Conservation (phyloP, 30 jellyfish, hydroid and myxozoan genomes). For the Turritopsis rubra region DNA sequence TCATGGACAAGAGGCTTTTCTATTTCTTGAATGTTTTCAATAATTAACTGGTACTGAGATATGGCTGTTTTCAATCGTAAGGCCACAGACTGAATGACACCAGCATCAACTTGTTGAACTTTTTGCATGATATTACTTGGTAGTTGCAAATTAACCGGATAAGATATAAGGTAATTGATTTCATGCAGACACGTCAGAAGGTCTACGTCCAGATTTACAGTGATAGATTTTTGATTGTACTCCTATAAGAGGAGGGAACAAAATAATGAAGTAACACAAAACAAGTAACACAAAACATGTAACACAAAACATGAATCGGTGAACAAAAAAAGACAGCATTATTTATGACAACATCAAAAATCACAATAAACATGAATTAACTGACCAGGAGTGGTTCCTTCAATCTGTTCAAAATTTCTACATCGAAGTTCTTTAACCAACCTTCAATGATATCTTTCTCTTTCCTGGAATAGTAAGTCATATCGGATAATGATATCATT, state of each 20-base stretch:
- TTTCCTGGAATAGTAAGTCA: background rate
- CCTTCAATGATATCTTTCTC: slow-evolving; percentile 18
- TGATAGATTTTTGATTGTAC: background rate
- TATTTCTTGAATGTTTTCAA: slow-evolving; percentile 38
- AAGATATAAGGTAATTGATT: slow-evolving; percentile 44
- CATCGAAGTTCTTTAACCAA: slow-evolving; percentile 47
- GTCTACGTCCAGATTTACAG: slow-evolving; percentile 48
- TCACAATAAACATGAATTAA: background rate
- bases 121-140: slow-evolving; percentile 52
- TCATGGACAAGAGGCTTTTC: slow-evolving; percentile 60
- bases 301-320: no score
- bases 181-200: slow-evolving; percentile 43
- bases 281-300: no score
- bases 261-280: no score
- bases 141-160: slow-evolving; percentile 33
- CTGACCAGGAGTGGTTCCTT: slow-evolving; percentile 60
- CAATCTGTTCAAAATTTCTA: slow-evolving; percentile 37
- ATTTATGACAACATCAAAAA: background rate
- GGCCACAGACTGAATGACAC: slow-evolving; percentile 41
- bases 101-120: slow-evolving; percentile 45
- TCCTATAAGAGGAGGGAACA: slow-evolving; percentile 9
- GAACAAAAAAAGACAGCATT: no score
- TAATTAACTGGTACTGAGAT: slow-evolving; percentile 40
- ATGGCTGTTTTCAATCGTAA: slow-evolving; percentile 54
- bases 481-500: background rate